Evolutionary conservation across 2,888 invertebrate genomes (phyloP).

Genomic region (Capitulum mitella): DNA sequence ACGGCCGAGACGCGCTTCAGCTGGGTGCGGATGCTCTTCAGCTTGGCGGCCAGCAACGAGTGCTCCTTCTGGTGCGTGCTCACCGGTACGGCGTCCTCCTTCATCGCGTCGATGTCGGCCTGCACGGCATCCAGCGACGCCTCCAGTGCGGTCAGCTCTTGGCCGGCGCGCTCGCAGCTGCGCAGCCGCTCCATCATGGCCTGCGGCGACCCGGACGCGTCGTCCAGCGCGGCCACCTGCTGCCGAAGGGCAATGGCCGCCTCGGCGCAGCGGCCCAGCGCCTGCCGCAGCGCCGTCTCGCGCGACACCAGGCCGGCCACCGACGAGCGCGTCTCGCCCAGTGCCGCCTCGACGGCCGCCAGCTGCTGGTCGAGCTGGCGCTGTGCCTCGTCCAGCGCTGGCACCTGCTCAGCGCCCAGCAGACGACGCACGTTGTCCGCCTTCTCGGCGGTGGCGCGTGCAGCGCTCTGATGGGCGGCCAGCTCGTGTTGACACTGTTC

Average conservation of each 20-base stretch:
- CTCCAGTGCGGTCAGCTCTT: neutral
- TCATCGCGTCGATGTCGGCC: neutral
- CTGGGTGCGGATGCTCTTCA: neutral
- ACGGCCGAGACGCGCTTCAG: neutral
- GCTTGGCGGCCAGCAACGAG: neutral
- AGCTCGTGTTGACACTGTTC: slow-evolving; percentile 14
- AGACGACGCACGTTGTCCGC: neutral
- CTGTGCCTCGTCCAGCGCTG: neutral
- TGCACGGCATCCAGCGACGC: neutral
- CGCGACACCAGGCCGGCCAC: slow-evolving; percentile 5
- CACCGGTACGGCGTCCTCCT: neutral
- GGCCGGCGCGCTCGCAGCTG: neutral
- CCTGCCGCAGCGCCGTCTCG: neutral
- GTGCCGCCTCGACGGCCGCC: neutral
- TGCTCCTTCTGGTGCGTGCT: neutral
- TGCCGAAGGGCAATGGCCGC: neutral
- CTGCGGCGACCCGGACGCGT: neutral
- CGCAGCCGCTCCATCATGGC: neutral
- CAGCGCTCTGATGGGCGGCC: neutral
- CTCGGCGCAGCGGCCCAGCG: neutral
- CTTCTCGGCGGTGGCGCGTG: neutral
- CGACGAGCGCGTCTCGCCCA: neutral
- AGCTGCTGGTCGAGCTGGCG: neutral
- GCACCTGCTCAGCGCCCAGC: neutral
- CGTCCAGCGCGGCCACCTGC: neutral